Base-by-base conservation (phyloP, 1,140 invertebrate species). In the Drosophila nasuta region DNA sequence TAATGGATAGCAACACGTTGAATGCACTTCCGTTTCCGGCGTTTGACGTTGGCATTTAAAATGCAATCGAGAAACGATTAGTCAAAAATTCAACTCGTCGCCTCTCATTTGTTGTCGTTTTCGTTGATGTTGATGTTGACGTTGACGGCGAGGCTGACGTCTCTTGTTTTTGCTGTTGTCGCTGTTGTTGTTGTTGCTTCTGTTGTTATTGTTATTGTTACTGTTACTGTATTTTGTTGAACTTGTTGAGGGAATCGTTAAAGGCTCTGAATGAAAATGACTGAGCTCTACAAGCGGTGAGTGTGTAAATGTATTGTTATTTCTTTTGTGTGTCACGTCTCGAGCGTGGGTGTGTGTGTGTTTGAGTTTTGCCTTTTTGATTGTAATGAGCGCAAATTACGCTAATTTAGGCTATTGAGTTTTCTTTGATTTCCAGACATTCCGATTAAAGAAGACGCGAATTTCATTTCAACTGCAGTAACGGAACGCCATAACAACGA, bases 351-450 rank as follows among this genome's bases (percentile, higher is more conserved):
- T 33, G 7, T 38, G 10, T 38, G 35, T 35, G 45, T 30, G 30
- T 13, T 6, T 51, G 66, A 45, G 20, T 6, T 63, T 59, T 67
- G 63, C 35, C 60, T 66, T 66, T 60, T 58, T 73, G 78, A 78
- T 82, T 75, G 67, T 86, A 88, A 87, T 82, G 79, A 79, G 64
- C 41, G 35, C 79, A 77, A 87, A 79, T 86, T 86, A 79, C 79
- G 77, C 71, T 82, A 75, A 88, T 79, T 87, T 69, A 17, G 43
- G 35, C 41, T 43, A 56, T 56, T 63, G 60, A 38, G 62, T 74
- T 62, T 51, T 15, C 33, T 70, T 58, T 57, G n/a, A 51, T 63
- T 64, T 49, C 5, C 17, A 20, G 43, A 56, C 13, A 54, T 62
- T 75, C 41, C 41, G 41, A 13, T 13, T 13, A 13, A n/a, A 13